Conservation (phyloP, 2,888 invertebrate genomes). For the Stramonita haemastoma region DNA sequence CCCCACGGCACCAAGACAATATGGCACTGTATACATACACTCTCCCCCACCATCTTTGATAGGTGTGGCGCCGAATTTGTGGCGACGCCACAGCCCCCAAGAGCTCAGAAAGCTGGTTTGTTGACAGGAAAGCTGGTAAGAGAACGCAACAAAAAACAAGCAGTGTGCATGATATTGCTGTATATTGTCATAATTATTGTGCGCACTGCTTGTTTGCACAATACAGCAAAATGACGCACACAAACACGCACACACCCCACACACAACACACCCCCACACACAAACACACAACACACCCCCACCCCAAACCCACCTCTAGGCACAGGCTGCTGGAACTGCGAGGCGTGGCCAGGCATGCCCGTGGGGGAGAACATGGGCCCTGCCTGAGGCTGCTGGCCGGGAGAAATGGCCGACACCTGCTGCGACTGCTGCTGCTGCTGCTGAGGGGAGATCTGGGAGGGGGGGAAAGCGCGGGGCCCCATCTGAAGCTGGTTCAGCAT, state of each 20-base stretch:
- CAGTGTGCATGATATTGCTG: too few species aligned
- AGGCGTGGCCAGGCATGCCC: conserved; percentile 43
- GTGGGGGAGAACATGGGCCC: conserved; percentile 29
- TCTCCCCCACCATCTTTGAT: too few species aligned
- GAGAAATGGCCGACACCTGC: conserved; percentile 40
- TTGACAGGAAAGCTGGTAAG: too few species aligned
- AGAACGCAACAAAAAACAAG: too few species aligned
- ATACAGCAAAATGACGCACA: background rate
- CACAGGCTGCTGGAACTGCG: conserved; percentile 61
- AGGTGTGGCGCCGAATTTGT: too few species aligned
- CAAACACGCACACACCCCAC: background rate
- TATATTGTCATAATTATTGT: too few species aligned
- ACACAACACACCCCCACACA: background rate
- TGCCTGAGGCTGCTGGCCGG: conserved; percentile 42
- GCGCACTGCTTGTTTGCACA: too few species aligned
- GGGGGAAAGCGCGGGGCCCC: conserved; percentile 41
- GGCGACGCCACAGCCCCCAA: too few species aligned
- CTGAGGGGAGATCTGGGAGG: conserved; percentile 47
- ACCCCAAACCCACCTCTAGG: conserved; percentile 21
- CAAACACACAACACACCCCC: background rate
- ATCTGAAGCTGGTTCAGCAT: conserved; percentile 42
- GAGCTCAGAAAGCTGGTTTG: too few species aligned
- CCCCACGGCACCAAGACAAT: too few species aligned
- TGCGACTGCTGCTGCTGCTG: conserved; percentile 38
- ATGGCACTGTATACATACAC: too few species aligned